Evolutionary conservation across 1,140 invertebrate species (phyloP), one percentile per base, ranked within the genome.

Genomic region (Thaumetopoea pityocampa): DNA sequence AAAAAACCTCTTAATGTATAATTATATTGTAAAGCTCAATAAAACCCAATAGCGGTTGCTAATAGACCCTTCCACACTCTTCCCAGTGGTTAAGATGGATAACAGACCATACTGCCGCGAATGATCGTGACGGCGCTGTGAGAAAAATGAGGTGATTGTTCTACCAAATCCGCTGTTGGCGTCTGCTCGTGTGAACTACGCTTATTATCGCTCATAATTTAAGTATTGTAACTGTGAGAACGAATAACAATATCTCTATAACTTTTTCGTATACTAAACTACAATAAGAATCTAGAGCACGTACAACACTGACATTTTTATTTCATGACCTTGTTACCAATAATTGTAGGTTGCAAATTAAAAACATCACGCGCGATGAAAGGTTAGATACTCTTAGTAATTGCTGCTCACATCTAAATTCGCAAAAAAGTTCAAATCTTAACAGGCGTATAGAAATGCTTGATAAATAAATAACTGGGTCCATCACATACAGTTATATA

Each of bases 81-180:
- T 32, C 18, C 7, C 29, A 18, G 37, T 42, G 36, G 12, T 43
- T 36, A 43, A 29, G 36, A 43, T 29, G 29, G 16, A 36, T 50
- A 50, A 51, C 34, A 53, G 37, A 30, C 37, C 38, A 46, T 51
- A 67, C 65, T 70, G 66, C 53, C 51, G 40, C 52, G 51, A 53
- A 49, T 47, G 45, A 60, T 51, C 43, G 36, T 33, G 40, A 32
- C 15, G 43, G 18, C 41, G 23, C 26, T 57, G 50, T 68, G 62
- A 58, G 58, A 69, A 64, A 57, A 62, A 52, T 38, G 38, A 52
- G 45, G 54, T 60, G 47, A 74, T 71, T 71, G 67, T 67, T 67
- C 56, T 55, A 47, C 58, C 58, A 55, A 64, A 61, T 48, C 29
- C 23, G 41, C 47, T 34, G 34, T 16, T 37, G 27, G 9, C 36